A percentile compares a stretch with the other conserved stretches of the same genome.
These are phyloP conservation scores for Caenorhabditis sp. DNA, from an alignment of 2,888 invertebrate genomes.

Conservation along the genomic window DNA sequence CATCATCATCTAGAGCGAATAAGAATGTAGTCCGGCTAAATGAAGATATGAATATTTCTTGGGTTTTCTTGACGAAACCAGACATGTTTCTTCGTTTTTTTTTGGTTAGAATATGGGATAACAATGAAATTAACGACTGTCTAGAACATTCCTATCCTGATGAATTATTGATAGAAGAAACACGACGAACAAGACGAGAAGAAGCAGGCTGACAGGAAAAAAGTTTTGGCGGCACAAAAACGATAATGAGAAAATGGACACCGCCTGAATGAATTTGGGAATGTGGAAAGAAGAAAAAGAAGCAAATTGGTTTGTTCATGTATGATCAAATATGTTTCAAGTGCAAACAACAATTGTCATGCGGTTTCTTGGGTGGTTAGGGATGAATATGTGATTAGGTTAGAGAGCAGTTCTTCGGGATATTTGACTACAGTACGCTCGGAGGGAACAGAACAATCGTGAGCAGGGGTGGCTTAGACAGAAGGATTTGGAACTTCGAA, in stretches of 20 bases:
- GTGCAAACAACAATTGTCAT: slow-evolving; percentile 7
- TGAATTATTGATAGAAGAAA: slow-evolving; percentile 13
- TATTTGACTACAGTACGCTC: background rate
- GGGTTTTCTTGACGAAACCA: background rate
- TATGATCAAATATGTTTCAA: slow-evolving; percentile 16
- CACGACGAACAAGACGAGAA: background rate
- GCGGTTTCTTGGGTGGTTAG: slow-evolving; percentile 5
- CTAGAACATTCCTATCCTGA: background rate
- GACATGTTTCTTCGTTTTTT: background rate
- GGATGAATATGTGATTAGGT: background rate
- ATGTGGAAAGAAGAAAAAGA: background rate
- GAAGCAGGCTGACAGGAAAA: slow-evolving; percentile 4
- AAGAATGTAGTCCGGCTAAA: background rate
- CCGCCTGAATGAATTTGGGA: slow-evolving; percentile 23
- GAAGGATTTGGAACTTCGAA: too few species aligned
- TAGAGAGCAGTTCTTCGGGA: background rate
- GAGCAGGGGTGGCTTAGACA: too few species aligned
- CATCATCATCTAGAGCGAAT: background rate
- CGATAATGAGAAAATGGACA: slow-evolving; percentile 32
- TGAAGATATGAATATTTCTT: slow-evolving; percentile 1
- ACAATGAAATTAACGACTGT: slow-evolving; percentile 6
- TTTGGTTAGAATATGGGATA: background rate
- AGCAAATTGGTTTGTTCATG: background rate
- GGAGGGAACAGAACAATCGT: too few species aligned
- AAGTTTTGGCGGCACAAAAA: background rate